Evolutionary conservation across 2,888 invertebrate species (phyloP).

Genomic region (Ptilodon capucinus): DNA sequence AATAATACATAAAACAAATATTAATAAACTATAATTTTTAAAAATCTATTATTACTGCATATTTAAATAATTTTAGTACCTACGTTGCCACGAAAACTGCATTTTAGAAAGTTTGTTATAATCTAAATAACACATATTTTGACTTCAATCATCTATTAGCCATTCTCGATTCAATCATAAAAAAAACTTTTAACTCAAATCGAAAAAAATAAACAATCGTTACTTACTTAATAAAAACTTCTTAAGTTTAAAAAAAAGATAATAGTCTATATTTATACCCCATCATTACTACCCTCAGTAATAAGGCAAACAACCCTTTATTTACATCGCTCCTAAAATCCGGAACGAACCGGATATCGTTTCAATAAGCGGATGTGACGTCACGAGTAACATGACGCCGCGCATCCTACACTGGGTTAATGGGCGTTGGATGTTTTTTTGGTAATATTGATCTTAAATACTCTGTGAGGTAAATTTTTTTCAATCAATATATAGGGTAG

Average conservation of each 20-base stretch:
- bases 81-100: too few relatives aligned
- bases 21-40: too few relatives aligned
- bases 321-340: constrained; percentile 39
- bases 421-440: constrained; percentile 26
- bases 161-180: neutral
- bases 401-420: constrained; percentile 47
- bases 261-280: constrained; percentile 11
- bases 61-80: too few relatives aligned
- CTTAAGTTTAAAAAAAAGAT: constrained; percentile 6
- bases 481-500: neutral
- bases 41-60: too few relatives aligned
- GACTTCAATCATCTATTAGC: too few relatives aligned
- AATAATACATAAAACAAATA: too few relatives aligned
- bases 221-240: constrained; percentile 13
- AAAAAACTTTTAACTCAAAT: neutral
- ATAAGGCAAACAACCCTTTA: constrained; percentile 44
- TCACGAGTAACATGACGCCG: constrained; percentile 38
- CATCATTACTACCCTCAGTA: constrained; percentile 29
- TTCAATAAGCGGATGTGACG: constrained; percentile 46
- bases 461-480: too few relatives aligned
- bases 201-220: too few relatives aligned
- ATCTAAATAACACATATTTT: too few relatives aligned
- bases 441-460: constrained; percentile 3
- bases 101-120: too few relatives aligned
- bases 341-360: constrained; percentile 51